A percentile compares a stretch with the other conserved stretches of the same genome.
phyloP scores from a whole-genome alignment of 2,113 vertebrate genomes.

The Dascyllus trimaculatus region DNA sequence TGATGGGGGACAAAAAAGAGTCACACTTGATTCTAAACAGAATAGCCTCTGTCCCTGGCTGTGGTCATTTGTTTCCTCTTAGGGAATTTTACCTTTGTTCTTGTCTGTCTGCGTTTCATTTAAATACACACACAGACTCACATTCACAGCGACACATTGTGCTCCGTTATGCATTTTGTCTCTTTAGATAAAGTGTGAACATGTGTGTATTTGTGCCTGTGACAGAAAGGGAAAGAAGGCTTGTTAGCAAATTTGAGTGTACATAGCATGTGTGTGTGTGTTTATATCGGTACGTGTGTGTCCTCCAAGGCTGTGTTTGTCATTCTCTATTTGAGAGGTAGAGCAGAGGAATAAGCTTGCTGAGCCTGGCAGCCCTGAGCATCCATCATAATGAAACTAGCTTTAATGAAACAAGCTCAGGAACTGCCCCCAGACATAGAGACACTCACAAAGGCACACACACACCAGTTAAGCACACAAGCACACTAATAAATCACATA shows the following conservation, averaged over 20 bases:
- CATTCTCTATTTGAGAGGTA: slow-evolving; percentile 57
- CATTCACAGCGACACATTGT: not conserved
- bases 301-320: slow-evolving; percentile 59
- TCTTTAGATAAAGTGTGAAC: not conserved
- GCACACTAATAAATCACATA: slow-evolving; percentile 33
- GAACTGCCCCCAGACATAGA: slow-evolving; percentile 47
- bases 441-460: slow-evolving; percentile 12
- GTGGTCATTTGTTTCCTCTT: slow-evolving; percentile 45
- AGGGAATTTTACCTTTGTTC: slow-evolving; percentile 28
- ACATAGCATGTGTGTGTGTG: not conserved
- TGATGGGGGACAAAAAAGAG: slow-evolving; percentile 6
- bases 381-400: slow-evolving; percentile 77
- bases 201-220: not conserved
- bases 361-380: slow-evolving; percentile 61
- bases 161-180: not conserved
- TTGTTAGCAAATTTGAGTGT: slow-evolving; percentile 14
- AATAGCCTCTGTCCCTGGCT: slow-evolving; percentile 7
- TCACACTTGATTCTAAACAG: slow-evolving; percentile 5
- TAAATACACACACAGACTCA: not conserved
- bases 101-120: slow-evolving; percentile 26
- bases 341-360: slow-evolving; percentile 54
- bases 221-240: not conserved
- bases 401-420: slow-evolving; percentile 74
- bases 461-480: slow-evolving; percentile 28
- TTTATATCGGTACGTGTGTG: slow-evolving; percentile 17